Evolutionary conservation across 2,888 invertebrate species (phyloP).

Genomic region (Brachypterus glaber): DNA sequence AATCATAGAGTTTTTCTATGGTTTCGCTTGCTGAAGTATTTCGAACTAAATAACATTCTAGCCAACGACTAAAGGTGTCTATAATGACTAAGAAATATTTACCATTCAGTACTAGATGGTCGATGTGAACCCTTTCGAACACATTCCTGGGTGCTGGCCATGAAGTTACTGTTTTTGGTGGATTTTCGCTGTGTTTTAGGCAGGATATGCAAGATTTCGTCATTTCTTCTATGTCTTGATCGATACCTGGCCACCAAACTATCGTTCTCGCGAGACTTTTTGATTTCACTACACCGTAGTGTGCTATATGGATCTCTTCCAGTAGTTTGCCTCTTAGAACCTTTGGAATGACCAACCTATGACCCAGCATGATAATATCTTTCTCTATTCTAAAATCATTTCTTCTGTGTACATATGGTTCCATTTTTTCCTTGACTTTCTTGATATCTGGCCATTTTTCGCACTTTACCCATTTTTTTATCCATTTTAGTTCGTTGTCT

Average conservation of each 20-base stretch:
- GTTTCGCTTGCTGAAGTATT: slow-evolving; percentile 6
- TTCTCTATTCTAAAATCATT: no score
- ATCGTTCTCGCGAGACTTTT: slow-evolving; percentile 7
- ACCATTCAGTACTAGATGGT: slow-evolving; percentile 3
- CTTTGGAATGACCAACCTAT: no score
- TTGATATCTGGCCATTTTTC: neutral
- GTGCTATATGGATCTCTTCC: slow-evolving; percentile 19
- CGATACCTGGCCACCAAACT: slow-evolving; percentile 8
- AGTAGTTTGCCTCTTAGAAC: no score
- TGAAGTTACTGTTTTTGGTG: no score
- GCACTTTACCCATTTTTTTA: slow-evolving; percentile 7
- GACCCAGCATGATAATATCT: no score
- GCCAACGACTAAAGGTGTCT: slow-evolving; percentile 3
- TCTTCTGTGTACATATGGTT: no score
- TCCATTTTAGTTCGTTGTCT: slow-evolving; percentile 3
- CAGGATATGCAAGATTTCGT: slow-evolving; percentile 3
- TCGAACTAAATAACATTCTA: neutral
- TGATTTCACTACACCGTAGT: slow-evolving; percentile 13
- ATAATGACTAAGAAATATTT: slow-evolving; percentile 1
- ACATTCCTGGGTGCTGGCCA: no score
- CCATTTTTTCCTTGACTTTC: neutral
- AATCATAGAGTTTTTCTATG: slow-evolving; percentile 1
- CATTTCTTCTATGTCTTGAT: slow-evolving; percentile 6
- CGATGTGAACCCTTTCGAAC: no score
- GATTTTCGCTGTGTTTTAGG: neutral